phyloP scores from a whole-genome alignment of 2,797 vertebrate species.

The Phrynocephalus guinanensis region DNA sequence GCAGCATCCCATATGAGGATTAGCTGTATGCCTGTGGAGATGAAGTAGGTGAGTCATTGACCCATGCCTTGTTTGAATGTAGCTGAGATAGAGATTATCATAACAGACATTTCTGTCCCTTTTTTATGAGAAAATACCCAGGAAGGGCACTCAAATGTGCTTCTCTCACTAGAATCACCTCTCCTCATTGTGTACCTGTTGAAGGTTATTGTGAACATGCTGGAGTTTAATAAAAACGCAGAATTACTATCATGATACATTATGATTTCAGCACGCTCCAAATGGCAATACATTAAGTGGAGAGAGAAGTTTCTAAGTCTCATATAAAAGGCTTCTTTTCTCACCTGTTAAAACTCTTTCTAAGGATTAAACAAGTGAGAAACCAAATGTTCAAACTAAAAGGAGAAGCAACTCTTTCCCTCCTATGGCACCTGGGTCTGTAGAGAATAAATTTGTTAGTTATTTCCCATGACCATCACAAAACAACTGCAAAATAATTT shows the following conservation, averaged over 20 bases:
- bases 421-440: too few species aligned
- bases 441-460: too few species aligned
- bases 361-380: background rate
- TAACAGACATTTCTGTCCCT: too few species aligned
- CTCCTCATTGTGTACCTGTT: background rate
- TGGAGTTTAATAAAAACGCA: slow-evolving; percentile 48
- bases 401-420: too few species aligned
- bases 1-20: too few species aligned
- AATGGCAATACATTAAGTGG: background rate
- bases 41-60: too few species aligned
- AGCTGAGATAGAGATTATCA: too few species aligned
- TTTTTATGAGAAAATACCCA: too few species aligned
- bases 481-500: too few species aligned
- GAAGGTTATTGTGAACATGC: slow-evolving; percentile 7
- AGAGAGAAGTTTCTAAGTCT: background rate
- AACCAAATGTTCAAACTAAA: background rate
- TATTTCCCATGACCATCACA: background rate
- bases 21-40: too few species aligned
- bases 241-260: slow-evolving; percentile 45
- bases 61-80: too few species aligned
- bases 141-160: background rate
- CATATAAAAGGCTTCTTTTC: slow-evolving; percentile 16
- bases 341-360: slow-evolving; percentile 12
- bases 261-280: slow-evolving; percentile 46
- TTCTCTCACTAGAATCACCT: slow-evolving; percentile 33